Evolutionary conservation across 2,113 vertebrate genomes (phyloP), one percentile per base, ranked within the genome.

Genomic region (Eurypyga helias): DNA sequence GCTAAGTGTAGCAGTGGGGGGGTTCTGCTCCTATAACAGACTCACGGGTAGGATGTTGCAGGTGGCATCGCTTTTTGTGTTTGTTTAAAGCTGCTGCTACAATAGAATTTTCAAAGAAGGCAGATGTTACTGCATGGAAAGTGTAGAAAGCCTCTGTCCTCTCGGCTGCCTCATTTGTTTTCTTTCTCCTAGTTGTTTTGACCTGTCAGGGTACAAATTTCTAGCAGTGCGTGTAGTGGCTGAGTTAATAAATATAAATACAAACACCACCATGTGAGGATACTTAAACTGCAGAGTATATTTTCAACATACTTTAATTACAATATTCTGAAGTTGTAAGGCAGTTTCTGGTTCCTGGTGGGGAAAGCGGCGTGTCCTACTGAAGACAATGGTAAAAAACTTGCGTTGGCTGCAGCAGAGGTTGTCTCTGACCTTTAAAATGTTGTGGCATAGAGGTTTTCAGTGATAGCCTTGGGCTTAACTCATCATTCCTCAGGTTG

Each of bases 341-440:
- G 3, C 48, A 17, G 8, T 45, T 83, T 64, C 34, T 91, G 34
- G 4, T 31, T 76, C 34, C 48, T 38, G 13, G 48, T 24, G 31
- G 33, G 48, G 31, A 25, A 48, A 13, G 17, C 0, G 1, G 21
- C 1, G 11, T 4, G 5, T 64, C 10, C 38, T 31, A 1, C 24
- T 23, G 25, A 34, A n/a, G 46, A 10, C 4, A 18, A 2, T 0
- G 3, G 20, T 13, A 6, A 38, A 60, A 17, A 48, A 65, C 36
- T 41, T 24, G 25, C 5, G 1, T 2, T 2, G 6, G 16, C 38
- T 34, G 24, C 31, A 60, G 57, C 7, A 0, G 19, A 20, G 36
- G 36, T 62, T 3, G 6, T 14, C 49, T 12, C n/a, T 46, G 71
- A 4, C 52, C 9, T 29, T 33, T 36, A 9, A 66, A 65, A 25